Evolutionary conservation across 2,113 vertebrate species (phyloP), one percentile per base, ranked within the genome.

Genomic region (Thinocorus orbignyianus): DNA sequence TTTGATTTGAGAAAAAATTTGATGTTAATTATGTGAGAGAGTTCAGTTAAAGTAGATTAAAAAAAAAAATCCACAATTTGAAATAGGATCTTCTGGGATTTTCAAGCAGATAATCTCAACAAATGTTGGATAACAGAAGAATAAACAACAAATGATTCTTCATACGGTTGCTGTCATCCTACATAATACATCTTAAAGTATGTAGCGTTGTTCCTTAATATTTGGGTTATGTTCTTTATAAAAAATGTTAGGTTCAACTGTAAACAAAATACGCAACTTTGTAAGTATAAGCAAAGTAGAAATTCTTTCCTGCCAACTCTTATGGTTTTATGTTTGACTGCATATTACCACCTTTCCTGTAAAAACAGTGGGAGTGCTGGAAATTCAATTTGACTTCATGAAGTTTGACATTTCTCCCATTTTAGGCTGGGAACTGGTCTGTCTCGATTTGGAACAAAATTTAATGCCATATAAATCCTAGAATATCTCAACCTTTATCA

Each of bases 401-500:
- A 51, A 8, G 10, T 60, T 78, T 74, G 42, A 39, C 31, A 30
- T 95, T 92, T 74, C 48, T 92, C 35, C 39, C 22, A 86, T 96
- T 93, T 92, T 80, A 74, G 41, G 17, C 14, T 78, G 72, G 33
- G 61, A 84, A 64, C 49, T 51, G 35, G 11, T 88, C 57, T 93
- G 39, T 54, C 57, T 88, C 1, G 24, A 84, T 92, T 88, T 78
- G 81, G 44, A 92, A 49, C 24, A 88, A 92, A 78, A 78, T 52
- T 78, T 71, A 79, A 57, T 93, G 68, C 54, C 23, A 7, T 73
- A 51, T 91, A 88, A 94, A 91, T 61, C 73, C 19, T 35, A 76
- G 54, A 87, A 61, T 88, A 73, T 88, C 61, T 95, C 57, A 94
- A 24, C 42, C 31, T 90, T 91, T 96, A 93, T 94, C 44, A 69